These are phyloP conservation scores for Geophilus truncorum DNA, from an alignment of 2,888 invertebrate species.

Conservation along the genomic window DNA sequence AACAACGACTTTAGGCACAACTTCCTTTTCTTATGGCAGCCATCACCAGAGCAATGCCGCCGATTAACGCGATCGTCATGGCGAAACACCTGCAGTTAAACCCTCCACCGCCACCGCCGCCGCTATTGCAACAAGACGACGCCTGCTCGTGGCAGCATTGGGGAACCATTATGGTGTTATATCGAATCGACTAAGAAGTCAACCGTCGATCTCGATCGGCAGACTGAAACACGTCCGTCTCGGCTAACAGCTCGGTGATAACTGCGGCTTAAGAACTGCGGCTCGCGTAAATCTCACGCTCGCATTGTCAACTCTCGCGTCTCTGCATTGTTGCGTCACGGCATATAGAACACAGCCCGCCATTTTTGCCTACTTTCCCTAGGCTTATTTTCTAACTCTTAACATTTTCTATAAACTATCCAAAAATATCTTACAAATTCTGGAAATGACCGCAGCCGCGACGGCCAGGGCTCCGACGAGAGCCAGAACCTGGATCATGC, in stretches of 20 bases:
- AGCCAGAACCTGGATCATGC: background rate
- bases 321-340: background rate
- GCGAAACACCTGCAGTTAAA: slow-evolving; percentile 18
- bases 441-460: background rate
- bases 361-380: background rate
- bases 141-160: background rate
- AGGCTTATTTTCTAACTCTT: background rate
- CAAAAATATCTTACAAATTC: background rate
- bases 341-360: background rate
- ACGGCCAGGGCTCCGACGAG: background rate
- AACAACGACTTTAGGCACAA: background rate
- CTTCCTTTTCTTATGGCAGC: slow-evolving; percentile 3
- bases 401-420: background rate
- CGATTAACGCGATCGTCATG: background rate
- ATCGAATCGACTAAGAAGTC: background rate
- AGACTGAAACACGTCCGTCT: background rate
- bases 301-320: background rate
- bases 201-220: background rate
- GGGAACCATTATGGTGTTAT: background rate
- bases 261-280: background rate
- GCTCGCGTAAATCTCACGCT: background rate
- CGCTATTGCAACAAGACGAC: background rate
- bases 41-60: background rate
- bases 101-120: background rate
- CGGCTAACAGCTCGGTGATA: background rate